A percentile compares a stretch with the other conserved stretches of the same genome.
Conservation (phyloP, 2,888 invertebrate species). For the Orchesella flavescens region DNA sequence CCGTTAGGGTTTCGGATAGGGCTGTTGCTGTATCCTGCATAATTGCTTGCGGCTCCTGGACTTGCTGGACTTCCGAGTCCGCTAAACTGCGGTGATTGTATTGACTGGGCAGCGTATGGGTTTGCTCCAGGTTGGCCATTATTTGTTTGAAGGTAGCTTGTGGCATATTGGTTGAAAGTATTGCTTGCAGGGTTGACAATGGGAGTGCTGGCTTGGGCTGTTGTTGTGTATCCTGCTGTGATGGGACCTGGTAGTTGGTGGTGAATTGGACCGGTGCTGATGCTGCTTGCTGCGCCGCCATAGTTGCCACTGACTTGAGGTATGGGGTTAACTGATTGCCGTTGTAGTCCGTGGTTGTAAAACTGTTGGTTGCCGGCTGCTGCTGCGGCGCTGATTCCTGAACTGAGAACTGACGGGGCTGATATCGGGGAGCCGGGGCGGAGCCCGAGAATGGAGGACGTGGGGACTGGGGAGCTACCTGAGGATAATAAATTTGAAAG, state of each 20-base stretch:
- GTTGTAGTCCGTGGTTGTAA: slow-evolving; percentile 16
- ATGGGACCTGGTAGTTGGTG: neutral
- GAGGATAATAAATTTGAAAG: slow-evolving; percentile 57
- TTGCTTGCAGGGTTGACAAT: slow-evolving; percentile 70
- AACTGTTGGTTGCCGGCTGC: slow-evolving; percentile 18
- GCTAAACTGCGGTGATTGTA: slow-evolving; percentile 65
- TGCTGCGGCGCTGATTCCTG: slow-evolving; percentile 38
- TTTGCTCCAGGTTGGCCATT: slow-evolving; percentile 69
- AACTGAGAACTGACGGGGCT: slow-evolving; percentile 41
- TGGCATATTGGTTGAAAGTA: slow-evolving; percentile 69
- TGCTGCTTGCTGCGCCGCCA: slow-evolving; percentile 54
- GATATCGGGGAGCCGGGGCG: slow-evolving; percentile 32
- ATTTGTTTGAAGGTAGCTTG: slow-evolving; percentile 67
- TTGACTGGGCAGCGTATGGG: slow-evolving; percentile 67
- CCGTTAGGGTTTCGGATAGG: too few relatives aligned
- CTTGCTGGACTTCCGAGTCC: slow-evolving; percentile 31
- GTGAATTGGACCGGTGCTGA: slow-evolving; percentile 13
- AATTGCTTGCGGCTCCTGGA: slow-evolving; percentile 21
- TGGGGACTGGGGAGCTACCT: slow-evolving; percentile 27
- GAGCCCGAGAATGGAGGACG: slow-evolving; percentile 9
- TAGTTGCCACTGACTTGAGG: slow-evolving; percentile 53
- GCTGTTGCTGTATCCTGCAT: too few relatives aligned
- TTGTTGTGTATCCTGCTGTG: neutral
- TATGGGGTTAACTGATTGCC: slow-evolving; percentile 44
- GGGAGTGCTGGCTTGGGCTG: slow-evolving; percentile 69